Percentiles rank a stretch among this genome's conserved stretches.
These are phyloP conservation scores for Coelopa frigida DNA, from an alignment of 1,140 invertebrate species.

Conservation along the genomic window DNA sequence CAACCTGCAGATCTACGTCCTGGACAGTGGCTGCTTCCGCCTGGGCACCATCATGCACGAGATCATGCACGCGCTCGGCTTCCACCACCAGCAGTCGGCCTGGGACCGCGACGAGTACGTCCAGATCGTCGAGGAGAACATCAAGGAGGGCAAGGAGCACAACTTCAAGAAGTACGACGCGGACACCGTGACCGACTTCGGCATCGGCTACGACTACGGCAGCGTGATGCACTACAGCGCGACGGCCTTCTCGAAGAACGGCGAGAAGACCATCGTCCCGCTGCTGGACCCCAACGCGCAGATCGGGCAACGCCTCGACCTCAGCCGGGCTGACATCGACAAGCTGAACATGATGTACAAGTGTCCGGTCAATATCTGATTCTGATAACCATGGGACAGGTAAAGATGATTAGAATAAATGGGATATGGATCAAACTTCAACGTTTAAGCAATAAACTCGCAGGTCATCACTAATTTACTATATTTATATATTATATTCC, in stretches of 20 bases:
- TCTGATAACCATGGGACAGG: slow-evolving; percentile 13
- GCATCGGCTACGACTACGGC: slow-evolving; percentile 54
- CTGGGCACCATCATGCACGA: slow-evolving; percentile 58
- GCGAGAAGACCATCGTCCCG: slow-evolving; percentile 59
- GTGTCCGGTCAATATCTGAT: slow-evolving; percentile 29
- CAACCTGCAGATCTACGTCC: slow-evolving; percentile 20
- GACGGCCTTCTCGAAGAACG: slow-evolving; percentile 65
- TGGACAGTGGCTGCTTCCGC: slow-evolving; percentile 34
- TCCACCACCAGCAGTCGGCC: slow-evolving; percentile 66
- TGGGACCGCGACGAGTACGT: slow-evolving; percentile 64
- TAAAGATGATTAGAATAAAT: too few relatives aligned
- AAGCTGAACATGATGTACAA: slow-evolving; percentile 52
- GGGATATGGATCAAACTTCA: too few relatives aligned
- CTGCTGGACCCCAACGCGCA: slow-evolving; percentile 14
- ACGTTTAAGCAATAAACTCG: too few relatives aligned
- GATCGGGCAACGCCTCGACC: slow-evolving; percentile 50
- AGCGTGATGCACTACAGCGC: slow-evolving; percentile 64
- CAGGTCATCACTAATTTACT: too few relatives aligned
- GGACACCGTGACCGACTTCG: slow-evolving; percentile 44
- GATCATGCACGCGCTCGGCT: slow-evolving; percentile 59
- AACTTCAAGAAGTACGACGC: slow-evolving; percentile 51
- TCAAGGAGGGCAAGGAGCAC: slow-evolving; percentile 48
- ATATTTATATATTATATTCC: too few relatives aligned
- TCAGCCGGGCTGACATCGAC: slow-evolving; percentile 48
- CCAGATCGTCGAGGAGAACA: slow-evolving; percentile 60